Percentiles rank a stretch among this genome's conserved stretches.
phyloP scores from a whole-genome alignment of 2,113 vertebrate species.

The Noctilio leporinus region DNA sequence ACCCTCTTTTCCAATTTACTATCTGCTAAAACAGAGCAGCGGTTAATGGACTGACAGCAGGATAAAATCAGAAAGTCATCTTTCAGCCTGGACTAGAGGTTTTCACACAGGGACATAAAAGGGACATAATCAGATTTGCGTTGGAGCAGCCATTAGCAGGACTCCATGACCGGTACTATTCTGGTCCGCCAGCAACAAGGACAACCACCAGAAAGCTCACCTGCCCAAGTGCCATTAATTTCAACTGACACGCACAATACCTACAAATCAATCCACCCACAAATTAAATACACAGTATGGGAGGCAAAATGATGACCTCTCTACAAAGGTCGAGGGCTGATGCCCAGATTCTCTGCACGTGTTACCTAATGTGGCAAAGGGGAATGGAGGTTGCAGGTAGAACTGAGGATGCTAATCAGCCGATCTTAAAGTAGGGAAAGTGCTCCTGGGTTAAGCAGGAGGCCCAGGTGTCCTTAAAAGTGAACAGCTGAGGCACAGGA shows the following conservation, averaged over 20 bases:
- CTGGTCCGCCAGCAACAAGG: background rate
- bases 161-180: background rate
- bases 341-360: background rate
- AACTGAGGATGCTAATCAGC: background rate
- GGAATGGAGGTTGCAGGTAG: background rate
- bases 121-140: background rate
- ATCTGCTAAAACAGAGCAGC: background rate
- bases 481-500: background rate
- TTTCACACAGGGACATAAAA: background rate
- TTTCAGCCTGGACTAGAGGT: background rate
- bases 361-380: background rate
- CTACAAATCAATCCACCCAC: background rate
- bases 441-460: background rate
- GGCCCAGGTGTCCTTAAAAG: background rate
- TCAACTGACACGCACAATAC: background rate
- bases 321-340: background rate
- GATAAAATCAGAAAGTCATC: background rate
- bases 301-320: background rate
- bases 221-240: background rate
- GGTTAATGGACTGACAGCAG: background rate
- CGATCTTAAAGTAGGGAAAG: background rate
- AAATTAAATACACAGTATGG: background rate
- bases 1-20: constrained; percentile 29
- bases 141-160: background rate
- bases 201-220: background rate